These are phyloP conservation scores for Actinernus sp. DNA, from an alignment of 92 coral and sea anemone genomes.

Conservation along the genomic window DNA sequence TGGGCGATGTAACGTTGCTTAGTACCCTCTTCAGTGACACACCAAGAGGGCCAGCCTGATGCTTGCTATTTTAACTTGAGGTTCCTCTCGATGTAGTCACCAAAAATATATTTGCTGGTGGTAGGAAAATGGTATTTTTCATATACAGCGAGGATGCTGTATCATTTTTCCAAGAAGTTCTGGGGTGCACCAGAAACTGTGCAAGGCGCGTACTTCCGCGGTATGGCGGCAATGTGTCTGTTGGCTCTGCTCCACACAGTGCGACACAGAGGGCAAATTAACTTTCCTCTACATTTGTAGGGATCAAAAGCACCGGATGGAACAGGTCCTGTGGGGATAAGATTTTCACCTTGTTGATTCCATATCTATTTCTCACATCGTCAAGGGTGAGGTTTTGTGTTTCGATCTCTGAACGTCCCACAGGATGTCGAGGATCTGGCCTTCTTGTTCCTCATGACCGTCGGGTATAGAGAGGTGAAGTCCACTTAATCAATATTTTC, in stretches of 20 bases:
- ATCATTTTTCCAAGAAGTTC: constrained; percentile 42
- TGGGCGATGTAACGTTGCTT: constrained; percentile 31
- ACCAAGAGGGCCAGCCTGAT: constrained; percentile 36
- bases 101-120: constrained; percentile 21
- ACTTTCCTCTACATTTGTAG: constrained; percentile 18
- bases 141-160: neutral
- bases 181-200: constrained; percentile 51
- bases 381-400: too few relatives aligned
- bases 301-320: constrained; percentile 62
- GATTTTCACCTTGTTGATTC: constrained; percentile 39
- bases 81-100: constrained; percentile 49
- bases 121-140: constrained; percentile 61
- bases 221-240: constrained; percentile 37
- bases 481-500: too few relatives aligned
- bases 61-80: constrained; percentile 61
- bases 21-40: constrained; percentile 39
- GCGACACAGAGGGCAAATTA: constrained; percentile 53
- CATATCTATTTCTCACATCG: too few relatives aligned
- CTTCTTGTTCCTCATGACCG: too few relatives aligned
- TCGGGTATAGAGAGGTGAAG: too few relatives aligned
- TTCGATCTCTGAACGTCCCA: too few relatives aligned
- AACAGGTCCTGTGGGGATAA: constrained; percentile 24
- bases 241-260: constrained; percentile 53
- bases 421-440: too few relatives aligned
- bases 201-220: constrained; percentile 31